Conservation (phyloP, 2,113 vertebrate genomes). For the Murina feae region DNA sequence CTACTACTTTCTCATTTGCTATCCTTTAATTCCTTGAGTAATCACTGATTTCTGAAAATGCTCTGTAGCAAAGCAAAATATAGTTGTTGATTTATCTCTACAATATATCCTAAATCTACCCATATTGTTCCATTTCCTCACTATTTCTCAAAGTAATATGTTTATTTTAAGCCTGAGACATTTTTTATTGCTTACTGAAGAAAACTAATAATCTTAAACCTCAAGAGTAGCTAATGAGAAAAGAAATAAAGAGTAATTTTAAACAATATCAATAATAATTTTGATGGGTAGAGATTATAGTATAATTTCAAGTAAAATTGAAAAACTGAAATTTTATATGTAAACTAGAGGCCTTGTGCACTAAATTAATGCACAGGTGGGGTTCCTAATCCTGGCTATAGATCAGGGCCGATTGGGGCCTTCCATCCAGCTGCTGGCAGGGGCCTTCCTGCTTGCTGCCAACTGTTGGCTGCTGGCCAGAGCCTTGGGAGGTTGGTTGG, state of each 20-base stretch:
- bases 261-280: neutral
- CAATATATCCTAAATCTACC: neutral
- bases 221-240: neutral
- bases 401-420: no score
- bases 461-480: no score
- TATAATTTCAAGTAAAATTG: neutral
- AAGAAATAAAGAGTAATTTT: neutral
- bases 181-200: neutral
- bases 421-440: no score
- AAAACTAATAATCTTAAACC: neutral
- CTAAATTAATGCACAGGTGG: no score
- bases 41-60: neutral
- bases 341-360: neutral
- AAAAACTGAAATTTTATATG: neutral
- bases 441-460: no score
- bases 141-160: neutral
- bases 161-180: neutral
- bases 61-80: neutral
- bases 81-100: neutral
- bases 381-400: no score
- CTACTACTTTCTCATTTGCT: neutral
- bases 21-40: neutral
- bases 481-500: no score
- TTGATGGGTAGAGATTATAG: neutral
- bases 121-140: neutral